Evolutionary conservation across 2,888 invertebrate genomes (phyloP), one percentile per base, ranked within the genome.

Genomic region (Dromius quadrimaculatus): DNA sequence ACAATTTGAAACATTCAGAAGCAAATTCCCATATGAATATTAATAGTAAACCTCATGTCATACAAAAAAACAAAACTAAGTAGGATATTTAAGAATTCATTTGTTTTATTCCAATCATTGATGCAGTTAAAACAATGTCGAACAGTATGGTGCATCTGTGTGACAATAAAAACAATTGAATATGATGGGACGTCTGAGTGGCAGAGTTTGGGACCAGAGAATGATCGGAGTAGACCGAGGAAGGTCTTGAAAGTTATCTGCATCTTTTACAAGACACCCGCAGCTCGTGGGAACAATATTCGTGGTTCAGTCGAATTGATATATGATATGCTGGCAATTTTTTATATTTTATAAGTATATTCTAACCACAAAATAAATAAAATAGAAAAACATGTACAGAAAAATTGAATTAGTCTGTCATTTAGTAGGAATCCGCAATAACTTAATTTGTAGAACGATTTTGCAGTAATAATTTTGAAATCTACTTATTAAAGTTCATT

Each of bases 91-190:
- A 54, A 54, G 28, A 54, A 28, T 54, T 28, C 15, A 54, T 4
- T 54, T 54, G 50, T 23, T 23, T 54, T 54, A 41, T 41, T 41
- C 41, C 41, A 41, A 41, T 41, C 41, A 41, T 15, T 11, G 11
- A 8, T 8, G 15, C 15, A 11, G n/a, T n/a, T 50, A 50, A 63
- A 63, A 54, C 28, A 13, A 54, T 28, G 17, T 23, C 50, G 13
- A 54, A 63, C 63, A 43, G 64, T 64, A 64, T 64, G 45, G 64
- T 47, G 43, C 47, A 47, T 64, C 59, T 63, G 62, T 66, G 41
- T 32, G 54, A 57, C 66, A 66, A 54, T 66, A 66, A 66, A 66
- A 66, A 66, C 66, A 66, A 66, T 66, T 57, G 57, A 66, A 66
- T 66, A 66, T 66, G 54, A 57, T 20, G 66, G 50, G 32, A 50